Base-by-base conservation (phyloP, 2,888 invertebrate species). In the Slavum lentiscoides region DNA sequence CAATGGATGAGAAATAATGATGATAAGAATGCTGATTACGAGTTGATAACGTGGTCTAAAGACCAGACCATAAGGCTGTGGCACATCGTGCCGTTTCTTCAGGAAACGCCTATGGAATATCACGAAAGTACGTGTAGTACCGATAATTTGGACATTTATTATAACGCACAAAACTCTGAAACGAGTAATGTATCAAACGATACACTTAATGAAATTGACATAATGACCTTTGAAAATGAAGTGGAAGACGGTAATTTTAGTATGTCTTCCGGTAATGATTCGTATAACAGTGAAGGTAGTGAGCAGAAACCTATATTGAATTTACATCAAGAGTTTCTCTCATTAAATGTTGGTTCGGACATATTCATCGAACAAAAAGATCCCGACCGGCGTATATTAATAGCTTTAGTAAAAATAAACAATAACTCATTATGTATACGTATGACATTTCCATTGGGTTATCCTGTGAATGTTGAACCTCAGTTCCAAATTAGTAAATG, bases 41-140 rank as follows among this genome's bases (percentile, higher is more conserved):
- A 97, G 86, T 88, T 98, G 68, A 92, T 97, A 0, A 97, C 97
- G 2, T 98, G 97, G 97, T 96, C 96, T 0, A 92, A 95, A 85
- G 97, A 98, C 88, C 96, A 97, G 85, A 94, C 93, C 19, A 88
- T 98, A 61, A 90, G 97, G 75, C 91, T 97, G 37, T 97, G 97
- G 94, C 91, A 92, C 85, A 93, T 97, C 85, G 95, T 95, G 86
- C 91, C 93, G 62, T 91, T 92, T 82, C 88, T 97, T 83, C 91
- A 95, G 84, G 94, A 94, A 88, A 88, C 88, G 85, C 83, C 83
- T 81, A 58, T 80, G 17, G 64, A 72, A n/a, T 64, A n/a, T 72
- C 64, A 66, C 43, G 70, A 72, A 39, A 80, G 30, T 58, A 21
- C 58, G 0, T 13, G n/a, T 3, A 13, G 49, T 72, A 66, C 55